Base-by-base conservation (phyloP, 2,113 vertebrate species). In the Chlorodrepanis virens region DNA sequence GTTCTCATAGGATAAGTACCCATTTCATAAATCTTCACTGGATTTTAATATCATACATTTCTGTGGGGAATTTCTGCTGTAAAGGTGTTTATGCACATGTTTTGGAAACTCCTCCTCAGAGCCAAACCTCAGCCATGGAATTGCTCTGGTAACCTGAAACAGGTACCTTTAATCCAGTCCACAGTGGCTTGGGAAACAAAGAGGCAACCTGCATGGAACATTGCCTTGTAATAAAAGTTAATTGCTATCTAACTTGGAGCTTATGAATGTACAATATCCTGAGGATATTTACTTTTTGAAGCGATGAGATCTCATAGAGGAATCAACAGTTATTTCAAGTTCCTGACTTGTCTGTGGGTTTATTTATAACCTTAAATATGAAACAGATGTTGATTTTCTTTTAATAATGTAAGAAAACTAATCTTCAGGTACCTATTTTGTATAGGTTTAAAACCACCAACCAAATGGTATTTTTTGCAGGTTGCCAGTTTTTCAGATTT, bases 221-320 rank as follows among this genome's bases (percentile, higher is more conserved):
- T 9, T 74, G 76, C 64, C 44, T 93, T 19, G 29, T 25, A 68
- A 61, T 42, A 68, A 56, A 78, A 78, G 44, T n/a, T 91, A 92
- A 91, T 86, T 81, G 31, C 84, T 87, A 0, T 60, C 87, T 86
- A 71, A 71, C 56, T 37, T 64, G 40, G 76, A 87, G 45, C 3
- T 2, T 53, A 69, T 9, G 79, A 75, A 83, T 31, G 57, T 54
- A 76, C 49, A 74, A 28, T 67, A 81, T 64, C 90, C 92, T 53
- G 23, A 82, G 61, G 87, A 47, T 97, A 69, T 87, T 96, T 94
- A 86, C 59, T 75, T 70, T 72, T 70, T 47, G 64, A 86, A 93
- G 68, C 1, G 2, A 65, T 61, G 57, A 89, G 23, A 19, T 87
- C 53, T 76, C 59, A 70, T 72, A 39, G 53, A 84, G 72, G 42